These are phyloP conservation scores for Trichonephila clavipes DNA, from an alignment of 1,140 invertebrate genomes.

Conservation along the genomic window DNA sequence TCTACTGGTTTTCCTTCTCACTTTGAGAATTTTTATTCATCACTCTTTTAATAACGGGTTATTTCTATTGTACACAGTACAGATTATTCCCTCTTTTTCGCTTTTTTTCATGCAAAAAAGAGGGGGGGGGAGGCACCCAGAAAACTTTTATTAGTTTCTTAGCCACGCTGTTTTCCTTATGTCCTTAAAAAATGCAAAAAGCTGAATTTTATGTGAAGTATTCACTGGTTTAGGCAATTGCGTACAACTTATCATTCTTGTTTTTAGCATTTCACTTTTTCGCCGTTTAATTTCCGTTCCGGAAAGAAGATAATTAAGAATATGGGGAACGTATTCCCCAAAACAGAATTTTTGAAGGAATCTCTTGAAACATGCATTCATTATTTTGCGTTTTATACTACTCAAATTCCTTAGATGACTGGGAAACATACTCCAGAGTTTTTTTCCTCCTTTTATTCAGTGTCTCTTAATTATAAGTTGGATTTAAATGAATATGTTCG, in stretches of 20 bases:
- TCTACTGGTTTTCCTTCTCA: not conserved
- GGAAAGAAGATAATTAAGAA: slow-evolving; percentile 25
- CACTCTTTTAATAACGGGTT: not conserved
- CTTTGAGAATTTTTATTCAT: not conserved
- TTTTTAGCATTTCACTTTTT: not conserved
- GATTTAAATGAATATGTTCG: too few species aligned
- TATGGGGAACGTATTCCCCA: not conserved
- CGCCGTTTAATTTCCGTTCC: not conserved
- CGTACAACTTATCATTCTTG: not conserved
- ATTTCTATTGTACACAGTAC: slow-evolving; percentile 5
- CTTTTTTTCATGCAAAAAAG: not conserved
- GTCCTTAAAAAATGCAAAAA: not conserved
- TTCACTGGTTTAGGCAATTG: not conserved
- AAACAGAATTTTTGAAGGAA: not conserved
- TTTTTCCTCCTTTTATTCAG: not conserved
- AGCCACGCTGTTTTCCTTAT: not conserved
- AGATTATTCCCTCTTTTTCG: not conserved
- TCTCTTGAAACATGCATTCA: not conserved
- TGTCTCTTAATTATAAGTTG: too few species aligned
- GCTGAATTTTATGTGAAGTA: not conserved
- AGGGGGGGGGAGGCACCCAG: too few species aligned
- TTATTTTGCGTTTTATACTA: not conserved
- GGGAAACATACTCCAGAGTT: not conserved
- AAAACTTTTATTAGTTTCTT: not conserved
- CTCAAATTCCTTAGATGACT: not conserved